Base-by-base conservation (phyloP, 2,888 invertebrate species). In the Zelleria hepariella region DNA sequence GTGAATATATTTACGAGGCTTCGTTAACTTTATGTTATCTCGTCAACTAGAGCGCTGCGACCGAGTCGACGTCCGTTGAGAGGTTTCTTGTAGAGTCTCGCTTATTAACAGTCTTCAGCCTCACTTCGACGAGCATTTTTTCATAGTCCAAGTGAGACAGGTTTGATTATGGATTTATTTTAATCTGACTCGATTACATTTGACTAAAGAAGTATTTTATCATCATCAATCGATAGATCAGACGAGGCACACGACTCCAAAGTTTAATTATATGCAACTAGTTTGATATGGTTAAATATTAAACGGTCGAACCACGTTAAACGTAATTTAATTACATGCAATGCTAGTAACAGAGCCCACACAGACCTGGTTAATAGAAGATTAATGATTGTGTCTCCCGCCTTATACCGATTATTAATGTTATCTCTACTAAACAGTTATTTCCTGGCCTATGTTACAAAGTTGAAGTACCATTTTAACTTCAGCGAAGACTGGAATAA, bases 21-120 rank as follows among this genome's bases (percentile, higher is more conserved):
- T 80, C 78, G 82, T 83, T 84, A 85, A 81, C 82, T 84, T 85
- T 81, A 83, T 81, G 78, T 80, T 81, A 84, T 83, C 85, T 79
- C 71, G 78, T 77, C 80, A 83, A 86, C 82, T 82, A n/a, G n/a
- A n/a, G 79, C 80, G 65, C 73, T 74, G 77, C 25, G 26, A 74
- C 76, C 70, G 74, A 66, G 74, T 73, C 74, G 69, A 69, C 68
- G 72, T 64, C 66, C 65, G 66, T 65, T 42, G 60, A 47, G 55
- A 27, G 57, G 53, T 58, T 52, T 24, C 26, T 54, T 20, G 20
- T 23, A n/a, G n/a, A 42, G 42, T 42, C n/a, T 42, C n/a, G n/a
- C 51, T 18, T 51, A 18, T 32, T 32, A 32, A n/a, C n/a, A n/a
- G n/a, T n/a, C 7, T 49, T n/a, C 20, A 18, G 49, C 20, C 24